Evolutionary conservation across 2,797 vertebrate species (phyloP).

Genomic region (Accipiter minullus): DNA sequence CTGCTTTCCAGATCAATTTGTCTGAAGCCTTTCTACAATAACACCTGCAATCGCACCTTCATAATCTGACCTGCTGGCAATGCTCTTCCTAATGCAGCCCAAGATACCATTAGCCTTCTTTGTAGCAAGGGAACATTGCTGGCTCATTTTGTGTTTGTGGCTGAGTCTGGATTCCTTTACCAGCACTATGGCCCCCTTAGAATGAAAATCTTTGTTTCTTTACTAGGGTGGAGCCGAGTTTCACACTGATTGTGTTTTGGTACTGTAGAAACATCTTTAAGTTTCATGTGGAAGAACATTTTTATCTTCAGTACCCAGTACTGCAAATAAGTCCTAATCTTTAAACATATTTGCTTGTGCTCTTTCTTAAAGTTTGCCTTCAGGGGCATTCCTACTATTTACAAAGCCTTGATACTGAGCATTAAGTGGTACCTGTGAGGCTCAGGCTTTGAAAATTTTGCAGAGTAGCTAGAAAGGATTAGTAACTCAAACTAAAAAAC

Average conservation of each 20-base stretch:
- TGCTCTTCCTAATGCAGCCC: background rate
- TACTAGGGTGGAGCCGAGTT: background rate
- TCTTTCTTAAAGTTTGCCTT: background rate
- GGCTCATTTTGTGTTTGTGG: background rate
- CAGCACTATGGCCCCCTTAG: background rate
- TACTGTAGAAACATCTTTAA: background rate
- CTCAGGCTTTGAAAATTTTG: background rate
- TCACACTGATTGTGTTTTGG: background rate
- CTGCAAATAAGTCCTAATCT: background rate
- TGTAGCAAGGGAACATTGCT: background rate
- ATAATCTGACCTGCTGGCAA: background rate
- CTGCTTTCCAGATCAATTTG: background rate
- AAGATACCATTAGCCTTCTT: background rate
- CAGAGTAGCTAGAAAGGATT: background rate
- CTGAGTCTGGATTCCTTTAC: background rate
- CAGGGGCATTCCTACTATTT: background rate
- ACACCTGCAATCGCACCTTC: background rate
- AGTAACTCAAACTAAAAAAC: background rate
- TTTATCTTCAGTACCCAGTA: background rate
- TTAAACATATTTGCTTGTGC: background rate
- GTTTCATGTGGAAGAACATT: background rate
- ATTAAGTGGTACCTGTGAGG: background rate
- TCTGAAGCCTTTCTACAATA: background rate
- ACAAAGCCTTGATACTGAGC: background rate
- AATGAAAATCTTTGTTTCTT: background rate